Evolutionary conservation across 2,888 invertebrate species (phyloP).

Genomic region (Pteria penguin): DNA sequence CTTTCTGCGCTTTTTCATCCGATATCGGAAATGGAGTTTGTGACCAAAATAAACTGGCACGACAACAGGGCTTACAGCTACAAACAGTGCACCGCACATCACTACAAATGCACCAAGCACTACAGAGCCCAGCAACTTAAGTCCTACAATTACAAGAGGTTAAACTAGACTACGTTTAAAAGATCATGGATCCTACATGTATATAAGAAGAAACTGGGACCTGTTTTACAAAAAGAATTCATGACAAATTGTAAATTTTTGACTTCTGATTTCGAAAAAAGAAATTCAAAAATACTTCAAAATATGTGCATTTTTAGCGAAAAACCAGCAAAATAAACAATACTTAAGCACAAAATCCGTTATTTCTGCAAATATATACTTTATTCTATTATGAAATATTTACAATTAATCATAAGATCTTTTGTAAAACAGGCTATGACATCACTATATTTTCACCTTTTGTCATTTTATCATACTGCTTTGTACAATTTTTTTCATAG

Average conservation of each 20-base stretch:
- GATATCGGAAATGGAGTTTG: conserved; percentile 12
- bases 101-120: conserved; percentile 73
- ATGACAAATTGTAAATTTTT: background rate
- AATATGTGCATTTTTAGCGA: too few relatives aligned
- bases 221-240: background rate
- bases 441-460: too few relatives aligned
- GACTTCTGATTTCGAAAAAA: too few relatives aligned
- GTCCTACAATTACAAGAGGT: conserved; percentile 63
- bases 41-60: conserved; percentile 75
- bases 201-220: background rate
- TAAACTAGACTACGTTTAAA: background rate
- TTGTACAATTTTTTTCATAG: too few relatives aligned
- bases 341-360: too few relatives aligned
- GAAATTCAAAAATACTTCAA: too few relatives aligned
- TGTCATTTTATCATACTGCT: too few relatives aligned
- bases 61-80: conserved; percentile 75
- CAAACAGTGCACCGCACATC: conserved; percentile 74
- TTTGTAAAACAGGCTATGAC: too few relatives aligned
- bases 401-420: too few relatives aligned
- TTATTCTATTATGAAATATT: too few relatives aligned
- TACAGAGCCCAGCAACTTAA: conserved; percentile 74
- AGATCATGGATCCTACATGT: background rate
- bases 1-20: background rate
- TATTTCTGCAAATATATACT: too few relatives aligned
- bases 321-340: too few relatives aligned